These are phyloP conservation scores for Himalopsyche japonica DNA, from an alignment of 2,888 invertebrate genomes.

Conservation along the genomic window DNA sequence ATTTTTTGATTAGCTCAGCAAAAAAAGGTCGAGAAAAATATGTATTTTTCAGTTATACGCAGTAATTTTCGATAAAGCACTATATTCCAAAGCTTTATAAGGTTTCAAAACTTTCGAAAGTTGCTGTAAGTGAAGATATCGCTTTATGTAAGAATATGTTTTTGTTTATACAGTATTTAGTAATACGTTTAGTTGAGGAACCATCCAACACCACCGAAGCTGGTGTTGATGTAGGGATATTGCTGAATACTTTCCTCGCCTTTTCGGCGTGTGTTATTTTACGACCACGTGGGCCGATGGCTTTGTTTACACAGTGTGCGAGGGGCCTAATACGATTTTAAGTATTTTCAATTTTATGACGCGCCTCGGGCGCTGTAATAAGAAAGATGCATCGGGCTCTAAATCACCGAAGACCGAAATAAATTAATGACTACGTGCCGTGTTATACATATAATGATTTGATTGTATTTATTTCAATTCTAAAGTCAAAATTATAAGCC, in stretches of 20 bases:
- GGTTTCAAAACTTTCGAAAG: too few relatives aligned
- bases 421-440: neutral
- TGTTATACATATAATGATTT: neutral
- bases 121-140: too few relatives aligned
- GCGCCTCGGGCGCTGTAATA: neutral
- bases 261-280: slow-evolving; percentile 24
- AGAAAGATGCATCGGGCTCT: neutral
- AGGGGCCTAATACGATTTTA: slow-evolving; percentile 32
- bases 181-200: neutral
- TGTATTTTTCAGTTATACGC: too few relatives aligned
- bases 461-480: neutral
- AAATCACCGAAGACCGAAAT: neutral
- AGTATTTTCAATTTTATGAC: slow-evolving; percentile 31
- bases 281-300: slow-evolving; percentile 26
- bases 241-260: neutral
- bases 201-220: neutral
- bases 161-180: too few relatives aligned
- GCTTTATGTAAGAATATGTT: too few relatives aligned
- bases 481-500: too few relatives aligned
- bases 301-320: slow-evolving; percentile 19
- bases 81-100: too few relatives aligned
- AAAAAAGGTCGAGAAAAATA: too few relatives aligned
- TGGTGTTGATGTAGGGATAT: neutral
- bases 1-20: too few relatives aligned
- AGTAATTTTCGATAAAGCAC: too few relatives aligned